These are phyloP conservation scores for Borostomias antarcticus DNA, from an alignment of 2,797 vertebrate species.

Conservation along the genomic window DNA sequence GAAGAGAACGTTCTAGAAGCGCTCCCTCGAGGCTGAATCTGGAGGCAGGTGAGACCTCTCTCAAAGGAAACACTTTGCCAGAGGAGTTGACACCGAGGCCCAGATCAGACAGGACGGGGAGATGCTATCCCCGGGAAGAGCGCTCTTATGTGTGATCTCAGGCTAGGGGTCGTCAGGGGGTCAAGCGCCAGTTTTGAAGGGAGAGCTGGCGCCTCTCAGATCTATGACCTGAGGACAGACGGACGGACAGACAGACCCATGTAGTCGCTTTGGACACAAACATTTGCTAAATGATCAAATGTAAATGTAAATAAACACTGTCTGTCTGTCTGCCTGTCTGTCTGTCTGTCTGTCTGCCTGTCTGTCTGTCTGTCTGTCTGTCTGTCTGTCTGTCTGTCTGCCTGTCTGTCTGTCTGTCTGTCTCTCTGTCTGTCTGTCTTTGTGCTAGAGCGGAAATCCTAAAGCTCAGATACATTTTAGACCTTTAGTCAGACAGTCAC, in stretches of 20 bases:
- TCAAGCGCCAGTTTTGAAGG: conserved; percentile 51
- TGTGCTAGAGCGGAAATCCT: too few relatives aligned
- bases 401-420: neutral
- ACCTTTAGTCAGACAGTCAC: too few relatives aligned
- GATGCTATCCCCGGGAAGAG: conserved; percentile 64
- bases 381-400: neutral
- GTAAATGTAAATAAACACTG: too few relatives aligned
- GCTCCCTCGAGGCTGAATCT: neutral
- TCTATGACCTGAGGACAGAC: conserved; percentile 32
- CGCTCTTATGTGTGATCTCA: too few relatives aligned
- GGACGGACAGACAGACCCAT: too few relatives aligned
- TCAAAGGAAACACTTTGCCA: neutral
- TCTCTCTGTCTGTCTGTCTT: too few relatives aligned
- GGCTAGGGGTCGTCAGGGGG: conserved; percentile 47
- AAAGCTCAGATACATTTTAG: too few relatives aligned
- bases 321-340: neutral
- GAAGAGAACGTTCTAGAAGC: neutral
- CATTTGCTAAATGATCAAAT: too few relatives aligned
- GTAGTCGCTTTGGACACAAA: too few relatives aligned
- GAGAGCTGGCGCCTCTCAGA: conserved; percentile 52
- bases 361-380: neutral
- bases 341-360: too few relatives aligned
- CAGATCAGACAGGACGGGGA: conserved; percentile 50
- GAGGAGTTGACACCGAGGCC: neutral
- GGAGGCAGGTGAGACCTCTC: neutral